Conservation (phyloP, 2,113 vertebrate genomes). For the Morone chrysops region DNA sequence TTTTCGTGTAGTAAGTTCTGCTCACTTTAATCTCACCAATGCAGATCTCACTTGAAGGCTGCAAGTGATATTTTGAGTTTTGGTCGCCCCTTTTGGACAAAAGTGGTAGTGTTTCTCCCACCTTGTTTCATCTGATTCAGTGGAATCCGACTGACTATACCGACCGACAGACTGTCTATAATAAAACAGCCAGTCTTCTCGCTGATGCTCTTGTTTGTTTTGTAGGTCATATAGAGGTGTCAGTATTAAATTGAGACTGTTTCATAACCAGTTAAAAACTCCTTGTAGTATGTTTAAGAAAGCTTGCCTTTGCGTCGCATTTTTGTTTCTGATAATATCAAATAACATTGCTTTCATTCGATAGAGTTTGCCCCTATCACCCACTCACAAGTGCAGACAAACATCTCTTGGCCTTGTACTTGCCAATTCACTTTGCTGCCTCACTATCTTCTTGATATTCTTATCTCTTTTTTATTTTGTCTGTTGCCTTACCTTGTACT, state of each 20-base stretch:
- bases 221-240: too few species aligned
- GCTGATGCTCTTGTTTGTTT: too few species aligned
- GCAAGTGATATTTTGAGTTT: neutral
- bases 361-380: neutral
- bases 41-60: conserved; percentile 22
- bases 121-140: too few species aligned
- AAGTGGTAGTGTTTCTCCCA: too few species aligned
- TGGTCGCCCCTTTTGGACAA: too few species aligned
- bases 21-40: conserved; percentile 51
- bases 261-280: too few species aligned
- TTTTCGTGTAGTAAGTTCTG: conserved; percentile 23
- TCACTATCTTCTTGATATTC: conserved; percentile 9
- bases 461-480: neutral
- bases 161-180: too few species aligned
- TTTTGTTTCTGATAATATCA: conserved; percentile 9
- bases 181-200: too few species aligned
- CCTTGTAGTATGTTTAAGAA: neutral
- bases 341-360: conserved; percentile 3
- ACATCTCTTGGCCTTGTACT: conserved; percentile 18
- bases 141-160: too few species aligned
- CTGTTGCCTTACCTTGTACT: conserved; percentile 11
- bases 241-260: too few species aligned
- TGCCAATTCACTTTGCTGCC: neutral
- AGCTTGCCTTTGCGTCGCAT: conserved; percentile 3
- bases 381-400: conserved; percentile 30